phyloP scores from a whole-genome alignment of 2,113 vertebrate species.

The Carassius auratus region DNA sequence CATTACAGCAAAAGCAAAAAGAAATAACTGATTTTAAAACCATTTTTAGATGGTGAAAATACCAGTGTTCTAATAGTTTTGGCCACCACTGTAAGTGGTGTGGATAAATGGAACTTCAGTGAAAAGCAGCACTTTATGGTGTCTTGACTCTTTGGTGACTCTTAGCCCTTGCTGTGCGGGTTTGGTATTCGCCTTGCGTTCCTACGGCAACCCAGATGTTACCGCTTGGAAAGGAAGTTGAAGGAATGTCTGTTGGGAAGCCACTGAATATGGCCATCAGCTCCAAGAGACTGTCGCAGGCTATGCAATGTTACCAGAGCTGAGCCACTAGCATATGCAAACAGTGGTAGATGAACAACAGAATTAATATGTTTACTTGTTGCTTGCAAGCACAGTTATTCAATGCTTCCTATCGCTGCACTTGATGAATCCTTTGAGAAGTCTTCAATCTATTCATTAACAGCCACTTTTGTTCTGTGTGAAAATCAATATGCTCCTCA shows the following conservation, averaged over 20 bases:
- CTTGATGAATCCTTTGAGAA: neutral
- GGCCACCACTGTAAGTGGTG: neutral
- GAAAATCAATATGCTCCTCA: slow-evolving; percentile 60
- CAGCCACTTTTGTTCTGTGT: slow-evolving; percentile 1
- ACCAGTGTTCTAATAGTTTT: too few relatives aligned
- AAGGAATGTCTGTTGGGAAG: slow-evolving; percentile 60
- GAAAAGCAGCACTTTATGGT: neutral
- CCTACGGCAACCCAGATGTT: slow-evolving; percentile 56
- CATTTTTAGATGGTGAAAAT: too few relatives aligned
- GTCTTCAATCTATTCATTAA: neutral
- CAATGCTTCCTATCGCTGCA: neutral
- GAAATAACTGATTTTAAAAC: too few relatives aligned
- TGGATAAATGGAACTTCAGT: neutral
- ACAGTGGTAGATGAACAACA: neutral
- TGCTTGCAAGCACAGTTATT: neutral
- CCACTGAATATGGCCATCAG: slow-evolving; percentile 44
- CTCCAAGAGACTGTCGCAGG: slow-evolving; percentile 39
- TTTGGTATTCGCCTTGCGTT: slow-evolving; percentile 37
- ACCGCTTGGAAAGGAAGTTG: slow-evolving; percentile 54
- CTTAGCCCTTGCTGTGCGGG: slow-evolving; percentile 14
- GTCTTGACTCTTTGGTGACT: slow-evolving; percentile 40
- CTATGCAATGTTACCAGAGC: slow-evolving; percentile 21
- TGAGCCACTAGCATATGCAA: slow-evolving; percentile 2
- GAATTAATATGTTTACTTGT: neutral
- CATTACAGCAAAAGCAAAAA: too few relatives aligned